These are phyloP conservation scores for Molossus alvarezi DNA, from an alignment of 2,797 vertebrate genomes.

Conservation along the genomic window DNA sequence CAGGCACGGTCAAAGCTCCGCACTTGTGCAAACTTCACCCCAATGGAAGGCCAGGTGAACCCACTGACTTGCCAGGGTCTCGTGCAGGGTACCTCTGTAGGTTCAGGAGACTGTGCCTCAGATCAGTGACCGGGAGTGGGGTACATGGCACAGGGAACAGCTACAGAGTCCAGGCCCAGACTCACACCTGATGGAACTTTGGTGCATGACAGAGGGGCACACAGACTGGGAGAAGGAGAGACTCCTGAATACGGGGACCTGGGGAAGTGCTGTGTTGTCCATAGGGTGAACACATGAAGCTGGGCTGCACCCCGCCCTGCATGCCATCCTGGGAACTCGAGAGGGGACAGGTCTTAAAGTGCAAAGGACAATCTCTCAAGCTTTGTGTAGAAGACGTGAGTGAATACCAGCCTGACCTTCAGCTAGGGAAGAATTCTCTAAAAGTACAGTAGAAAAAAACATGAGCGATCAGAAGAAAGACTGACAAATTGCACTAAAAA, in stretches of 20 bases:
- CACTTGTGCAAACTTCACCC: background rate
- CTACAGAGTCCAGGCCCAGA: background rate
- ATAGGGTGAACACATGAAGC: fast-evolving
- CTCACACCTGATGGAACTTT: background rate
- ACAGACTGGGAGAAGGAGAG: background rate
- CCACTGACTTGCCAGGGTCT: background rate
- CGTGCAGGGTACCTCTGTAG: background rate
- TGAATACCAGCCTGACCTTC: background rate
- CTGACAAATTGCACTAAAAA: background rate
- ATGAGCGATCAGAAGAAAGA: background rate
- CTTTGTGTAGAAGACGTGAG: background rate
- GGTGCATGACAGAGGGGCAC: background rate
- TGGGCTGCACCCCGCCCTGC: background rate
- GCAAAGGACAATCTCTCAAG: background rate
- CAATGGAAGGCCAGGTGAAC: background rate
- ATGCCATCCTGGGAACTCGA: background rate
- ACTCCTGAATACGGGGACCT: background rate
- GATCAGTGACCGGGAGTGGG: too few species aligned
- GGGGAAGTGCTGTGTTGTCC: background rate
- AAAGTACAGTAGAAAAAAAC: background rate
- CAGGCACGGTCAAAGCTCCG: fast-evolving
- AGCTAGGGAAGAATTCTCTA: background rate
- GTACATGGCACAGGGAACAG: background rate
- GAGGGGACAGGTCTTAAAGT: background rate
- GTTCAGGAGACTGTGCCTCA: background rate